Base-by-base conservation (phyloP, 2,797 vertebrate genomes). In the Gymnodraco acuticeps region DNA sequence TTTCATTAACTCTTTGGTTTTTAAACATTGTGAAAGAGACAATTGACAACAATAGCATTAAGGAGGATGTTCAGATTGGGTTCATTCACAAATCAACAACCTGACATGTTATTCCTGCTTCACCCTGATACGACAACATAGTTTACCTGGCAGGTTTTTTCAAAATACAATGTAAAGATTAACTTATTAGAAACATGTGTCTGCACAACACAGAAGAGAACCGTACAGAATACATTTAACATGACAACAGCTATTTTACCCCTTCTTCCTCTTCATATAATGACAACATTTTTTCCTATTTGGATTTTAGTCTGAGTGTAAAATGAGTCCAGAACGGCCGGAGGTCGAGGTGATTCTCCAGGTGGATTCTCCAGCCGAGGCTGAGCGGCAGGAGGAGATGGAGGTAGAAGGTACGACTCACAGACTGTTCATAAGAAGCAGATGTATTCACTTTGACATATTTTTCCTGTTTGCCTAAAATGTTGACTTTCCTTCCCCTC, bases 341-440 rank as follows among this genome's bases (percentile, higher is more conserved):
- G 77, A 82, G 33, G 61, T 73, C 0, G 46, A 78, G 46, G 47
- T 59, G 53, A 74, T 80, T 5, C 52, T 82, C 13, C 66, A 0
- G 1, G 50, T 33, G 0, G 53, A 50, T 19, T 41, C 58, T 84
- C 38, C 73, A 0, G 31, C 2, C 2, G n/a, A 17, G 12, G 55
- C 56, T 0, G 33, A 84, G 73, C 50, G 13, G 2, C 56, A 54
- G 43, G 51, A 20, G 71, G 52, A 55, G 9, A 51, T 51, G 58
- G 54, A 72, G 43, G 48, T 67, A 70, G 81, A 67, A 0, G 69
- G 82, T 86, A 23, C 66, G 66, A 11, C 19, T 38, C 33, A 38
- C 33, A 7, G 33, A 38, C 8, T 9, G 33, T 38, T 38, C 1
- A 9, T 38, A 7, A 38, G 33, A 38, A 38, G 33, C 8, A 6